Evolutionary conservation across 2,888 invertebrate species (phyloP), one percentile per base, ranked within the genome.

Genomic region (Orthosia gracilis): DNA sequence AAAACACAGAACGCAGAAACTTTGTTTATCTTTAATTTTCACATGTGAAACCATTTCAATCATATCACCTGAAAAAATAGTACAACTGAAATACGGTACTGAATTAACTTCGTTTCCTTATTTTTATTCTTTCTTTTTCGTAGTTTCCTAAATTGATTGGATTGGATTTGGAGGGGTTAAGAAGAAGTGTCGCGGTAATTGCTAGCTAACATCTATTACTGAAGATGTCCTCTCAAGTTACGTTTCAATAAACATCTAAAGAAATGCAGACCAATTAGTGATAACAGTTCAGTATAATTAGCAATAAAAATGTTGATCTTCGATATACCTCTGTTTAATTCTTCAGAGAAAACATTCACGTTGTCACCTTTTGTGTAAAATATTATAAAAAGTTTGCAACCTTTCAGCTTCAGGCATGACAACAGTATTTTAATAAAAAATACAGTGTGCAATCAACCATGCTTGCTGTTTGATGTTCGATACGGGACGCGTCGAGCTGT

Each of bases 401-500:
- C 50, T 18, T 59, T 59, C 75, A 31, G 45, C 45, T 72, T 59
- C 45, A 75, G 62, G 18, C 45, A 50, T 45, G 50, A 18, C 26
- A 52, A 74, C 18, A 75, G 31, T 45, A 50, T 59, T 74, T 74
- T 31, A 18, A 26, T 47, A 75, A 54, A 58, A 74, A 73, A 71
- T 75, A 61, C 45, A 15, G 72, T 1, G 61, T 21, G 26, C 75
- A 31, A 54, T 75, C 75, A 75, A 54, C 72, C 18, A 9, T 47
- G 45, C 0, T 7, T 21, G 61, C 18, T 26, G 76, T 75, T 73
- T 73, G 62, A 61, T 75, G 75, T 75, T 75, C 47, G 62, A 75
- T 47, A 18, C 52, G 45, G 9, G 45, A 18, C 62, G 72, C 59
- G 65, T 77, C 62, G 72, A 73, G 52, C 52, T 26, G 76, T 61